These are phyloP conservation scores for Pandemis cinnamomeana DNA, from an alignment of 2,888 invertebrate species.

Conservation along the genomic window DNA sequence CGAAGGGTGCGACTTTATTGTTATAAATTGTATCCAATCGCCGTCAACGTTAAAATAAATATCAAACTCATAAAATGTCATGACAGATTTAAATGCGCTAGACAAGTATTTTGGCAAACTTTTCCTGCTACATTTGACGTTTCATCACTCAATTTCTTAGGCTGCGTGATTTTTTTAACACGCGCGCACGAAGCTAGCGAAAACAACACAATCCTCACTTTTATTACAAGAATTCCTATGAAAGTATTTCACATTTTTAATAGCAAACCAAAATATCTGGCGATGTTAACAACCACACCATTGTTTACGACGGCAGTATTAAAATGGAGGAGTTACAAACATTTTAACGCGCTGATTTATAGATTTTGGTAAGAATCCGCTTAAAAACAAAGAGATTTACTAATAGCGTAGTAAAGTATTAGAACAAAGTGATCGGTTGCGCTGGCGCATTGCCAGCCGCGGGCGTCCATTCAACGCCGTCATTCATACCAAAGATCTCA, in stretches of 20 bases:
- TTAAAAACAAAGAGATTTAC: slow-evolving; percentile 48
- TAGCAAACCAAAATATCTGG: slow-evolving; percentile 43
- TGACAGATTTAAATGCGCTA: slow-evolving; percentile 14
- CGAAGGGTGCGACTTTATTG: no score
- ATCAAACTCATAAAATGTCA: slow-evolving; percentile 20
- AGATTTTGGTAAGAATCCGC: slow-evolving; percentile 57
- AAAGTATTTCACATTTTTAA: slow-evolving; percentile 33
- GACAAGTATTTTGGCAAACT: slow-evolving; percentile 23
- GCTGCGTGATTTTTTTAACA: not conserved
- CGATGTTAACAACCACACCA: slow-evolving; percentile 55
- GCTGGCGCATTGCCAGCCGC: slow-evolving; percentile 64
- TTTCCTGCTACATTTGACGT: not conserved
- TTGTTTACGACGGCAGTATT: slow-evolving; percentile 54
- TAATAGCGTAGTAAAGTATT: slow-evolving; percentile 56
- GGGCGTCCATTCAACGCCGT: slow-evolving; percentile 61
- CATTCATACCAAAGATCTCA: slow-evolving; percentile 57
- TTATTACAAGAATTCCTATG: slow-evolving; percentile 17
- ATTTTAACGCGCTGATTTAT: slow-evolving; percentile 58
- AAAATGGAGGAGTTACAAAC: slow-evolving; percentile 52
- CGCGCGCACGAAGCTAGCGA: not conserved
- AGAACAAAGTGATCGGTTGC: slow-evolving; percentile 66
- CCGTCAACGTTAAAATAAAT: slow-evolving; percentile 18
- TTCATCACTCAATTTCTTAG: not conserved
- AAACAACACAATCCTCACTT: not conserved
- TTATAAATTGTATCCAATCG: not conserved